Evolutionary conservation across 2,113 vertebrate genomes (phyloP).

Genomic region (Vombatus ursinus): DNA sequence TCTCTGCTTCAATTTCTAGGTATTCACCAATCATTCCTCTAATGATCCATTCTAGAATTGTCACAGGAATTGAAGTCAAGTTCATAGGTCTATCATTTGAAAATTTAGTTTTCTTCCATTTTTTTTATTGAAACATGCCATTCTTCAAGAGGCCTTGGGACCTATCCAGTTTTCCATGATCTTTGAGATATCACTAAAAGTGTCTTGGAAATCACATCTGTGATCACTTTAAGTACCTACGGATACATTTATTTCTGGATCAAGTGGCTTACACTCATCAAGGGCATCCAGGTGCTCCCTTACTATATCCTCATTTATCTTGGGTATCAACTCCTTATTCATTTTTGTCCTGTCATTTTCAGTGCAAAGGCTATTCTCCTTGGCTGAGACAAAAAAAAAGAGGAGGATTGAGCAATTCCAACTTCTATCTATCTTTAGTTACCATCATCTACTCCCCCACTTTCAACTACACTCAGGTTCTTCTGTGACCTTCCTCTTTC

Average conservation of each 20-base stretch:
- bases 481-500: neutral
- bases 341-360: neutral
- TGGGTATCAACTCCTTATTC: neutral
- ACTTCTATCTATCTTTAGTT: no score
- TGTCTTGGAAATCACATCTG: neutral
- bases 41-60: neutral
- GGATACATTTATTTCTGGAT: neutral
- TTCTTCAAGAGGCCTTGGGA: neutral
- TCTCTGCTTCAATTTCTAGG: neutral
- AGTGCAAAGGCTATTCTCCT: neutral
- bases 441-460: neutral
- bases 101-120: neutral
- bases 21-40: neutral
- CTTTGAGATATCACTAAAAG: neutral
- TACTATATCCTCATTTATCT: neutral
- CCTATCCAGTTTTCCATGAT: neutral
- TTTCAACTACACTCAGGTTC: neutral
- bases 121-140: neutral
- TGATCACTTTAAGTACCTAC: neutral
- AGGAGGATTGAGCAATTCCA: no score
- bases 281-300: neutral
- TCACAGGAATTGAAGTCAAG: neutral
- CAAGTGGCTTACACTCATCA: neutral
- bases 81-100: neutral
- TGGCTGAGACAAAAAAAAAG: no score